Conservation (phyloP, 2,888 invertebrate species). For the Elegia similella region DNA sequence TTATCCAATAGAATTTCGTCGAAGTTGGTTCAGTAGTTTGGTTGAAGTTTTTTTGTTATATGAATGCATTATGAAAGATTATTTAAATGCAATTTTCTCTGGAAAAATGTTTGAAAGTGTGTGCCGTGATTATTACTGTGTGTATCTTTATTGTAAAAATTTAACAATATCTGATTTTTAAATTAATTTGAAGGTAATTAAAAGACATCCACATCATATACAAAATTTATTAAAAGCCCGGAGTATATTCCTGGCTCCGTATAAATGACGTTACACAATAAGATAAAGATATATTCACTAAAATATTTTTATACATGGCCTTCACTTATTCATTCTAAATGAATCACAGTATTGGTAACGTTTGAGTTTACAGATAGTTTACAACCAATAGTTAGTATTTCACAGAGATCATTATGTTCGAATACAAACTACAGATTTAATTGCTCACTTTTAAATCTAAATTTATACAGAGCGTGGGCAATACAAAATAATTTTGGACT, state of each 20-base stretch:
- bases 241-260: constrained; percentile 23
- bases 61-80: too few species aligned
- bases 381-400: constrained; percentile 15
- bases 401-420: constrained; percentile 10
- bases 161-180: too few species aligned
- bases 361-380: constrained; percentile 16
- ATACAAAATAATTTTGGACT: too few species aligned
- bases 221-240: constrained; percentile 33
- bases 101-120: too few species aligned
- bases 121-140: too few species aligned
- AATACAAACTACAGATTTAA: constrained; percentile 9
- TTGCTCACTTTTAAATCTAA: background rate
- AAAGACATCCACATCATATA: constrained; percentile 28
- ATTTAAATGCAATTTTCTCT: too few species aligned
- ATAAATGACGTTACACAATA: constrained; percentile 28
- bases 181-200: background rate
- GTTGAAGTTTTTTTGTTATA: too few species aligned
- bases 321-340: constrained; percentile 44
- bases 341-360: constrained; percentile 66
- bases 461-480: background rate
- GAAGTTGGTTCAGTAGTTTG: too few species aligned
- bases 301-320: constrained; percentile 42
- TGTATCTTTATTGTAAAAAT: too few species aligned
- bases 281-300: constrained; percentile 28
- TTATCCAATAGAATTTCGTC: too few species aligned